A percentile compares a stretch with the other conserved stretches of the same genome.
Conservation (phyloP, 2,113 vertebrate genomes). For the Thunnus thynnus region DNA sequence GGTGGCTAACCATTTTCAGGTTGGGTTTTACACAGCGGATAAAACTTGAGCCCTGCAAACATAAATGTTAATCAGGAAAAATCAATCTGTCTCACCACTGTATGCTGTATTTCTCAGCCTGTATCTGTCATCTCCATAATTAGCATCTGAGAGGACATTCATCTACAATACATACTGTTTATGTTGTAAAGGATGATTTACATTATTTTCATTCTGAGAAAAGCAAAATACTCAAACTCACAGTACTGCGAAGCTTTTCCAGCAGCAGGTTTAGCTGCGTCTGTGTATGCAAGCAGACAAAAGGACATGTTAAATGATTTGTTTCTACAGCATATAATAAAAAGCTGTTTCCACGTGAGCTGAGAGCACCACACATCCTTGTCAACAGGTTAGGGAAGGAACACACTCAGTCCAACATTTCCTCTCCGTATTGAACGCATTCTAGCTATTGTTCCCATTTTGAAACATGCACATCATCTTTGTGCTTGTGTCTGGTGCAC, state of each 20-base stretch:
- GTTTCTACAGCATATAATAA: conserved; percentile 16
- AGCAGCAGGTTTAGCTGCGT: conserved; percentile 96
- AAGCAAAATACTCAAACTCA: conserved; percentile 78
- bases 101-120: neutral
- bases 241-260: conserved; percentile 97
- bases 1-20: conserved; percentile 98
- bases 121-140: neutral
- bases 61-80: conserved; percentile 34
- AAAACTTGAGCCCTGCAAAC: conserved; percentile 93
- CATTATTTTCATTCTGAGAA: neutral
- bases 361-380: neutral
- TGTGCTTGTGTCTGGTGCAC: neutral
- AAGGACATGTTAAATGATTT: conserved; percentile 19
- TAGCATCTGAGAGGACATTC: too few species aligned
- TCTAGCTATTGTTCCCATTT: neutral
- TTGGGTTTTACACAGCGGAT: conserved; percentile 99
- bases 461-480: conserved; percentile 11
- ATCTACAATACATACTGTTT: neutral
- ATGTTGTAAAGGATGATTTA: neutral
- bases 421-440: neutral
- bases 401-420: neutral
- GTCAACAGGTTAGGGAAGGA: neutral
- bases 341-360: conserved; percentile 2
- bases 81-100: neutral
- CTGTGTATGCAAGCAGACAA: conserved; percentile 82